Percentiles rank a stretch among this genome's conserved stretches.
Evolutionary conservation across 2,797 vertebrate genomes (phyloP).

Genomic region (Hippoglossus hippoglossus): DNA sequence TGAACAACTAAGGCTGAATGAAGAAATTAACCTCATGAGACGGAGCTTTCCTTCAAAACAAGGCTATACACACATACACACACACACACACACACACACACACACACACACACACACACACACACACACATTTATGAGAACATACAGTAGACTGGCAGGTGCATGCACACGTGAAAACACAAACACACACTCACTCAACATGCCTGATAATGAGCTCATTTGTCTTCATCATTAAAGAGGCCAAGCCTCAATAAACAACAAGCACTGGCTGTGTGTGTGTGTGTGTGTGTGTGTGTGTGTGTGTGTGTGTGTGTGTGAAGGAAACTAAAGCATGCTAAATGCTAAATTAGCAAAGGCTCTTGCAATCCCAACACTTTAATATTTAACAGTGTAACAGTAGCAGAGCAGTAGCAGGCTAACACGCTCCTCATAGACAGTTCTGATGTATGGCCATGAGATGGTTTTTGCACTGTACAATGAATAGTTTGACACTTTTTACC

Average conservation of each 20-base stretch:
- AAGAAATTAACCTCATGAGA: constrained; percentile 70
- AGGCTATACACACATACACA: neutral
- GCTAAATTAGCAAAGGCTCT: constrained; percentile 34
- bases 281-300: constrained; percentile 38
- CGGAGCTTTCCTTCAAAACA: constrained; percentile 32
- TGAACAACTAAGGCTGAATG: constrained; percentile 52
- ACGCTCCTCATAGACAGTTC: constrained; percentile 2
- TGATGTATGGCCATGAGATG: neutral
- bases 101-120: neutral
- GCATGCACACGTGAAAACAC: neutral
- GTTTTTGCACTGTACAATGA: neutral
- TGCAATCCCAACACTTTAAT: neutral
- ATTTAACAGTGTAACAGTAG: neutral
- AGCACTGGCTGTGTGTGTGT: constrained; percentile 21
- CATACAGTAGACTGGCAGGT: constrained; percentile 5
- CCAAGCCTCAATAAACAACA: constrained; percentile 59
- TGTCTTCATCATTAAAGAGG: constrained; percentile 76
- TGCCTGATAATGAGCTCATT: constrained; percentile 72
- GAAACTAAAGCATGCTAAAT: constrained; percentile 33
- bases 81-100: neutral
- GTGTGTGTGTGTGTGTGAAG: constrained; percentile 36
- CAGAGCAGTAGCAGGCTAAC: constrained; percentile 8
- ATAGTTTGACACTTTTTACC: too few relatives aligned
- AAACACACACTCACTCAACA: constrained; percentile 19
- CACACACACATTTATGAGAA: neutral